Conservation (phyloP, 2,113 vertebrate species). For the Pituophis catenifer region DNA sequence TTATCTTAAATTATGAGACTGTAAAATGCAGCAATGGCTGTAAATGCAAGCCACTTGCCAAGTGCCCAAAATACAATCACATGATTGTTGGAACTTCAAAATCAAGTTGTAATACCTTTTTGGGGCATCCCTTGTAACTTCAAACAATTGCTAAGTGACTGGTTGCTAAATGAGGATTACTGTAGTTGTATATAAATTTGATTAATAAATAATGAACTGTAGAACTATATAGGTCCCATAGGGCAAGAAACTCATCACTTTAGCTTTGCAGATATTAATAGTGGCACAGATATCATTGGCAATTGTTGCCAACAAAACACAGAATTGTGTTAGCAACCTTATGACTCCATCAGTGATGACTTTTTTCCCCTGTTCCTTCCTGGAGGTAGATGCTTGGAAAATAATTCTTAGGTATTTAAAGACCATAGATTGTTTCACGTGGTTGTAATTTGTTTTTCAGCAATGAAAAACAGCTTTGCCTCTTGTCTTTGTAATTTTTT, state of each 20-base stretch:
- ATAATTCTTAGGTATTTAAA: not conserved
- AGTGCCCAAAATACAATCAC: not conserved
- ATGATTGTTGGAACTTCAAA: not conserved
- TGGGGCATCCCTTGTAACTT: not conserved
- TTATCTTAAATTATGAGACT: not conserved
- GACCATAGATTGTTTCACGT: not conserved
- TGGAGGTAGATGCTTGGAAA: not conserved
- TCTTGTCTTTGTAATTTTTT: not conserved
- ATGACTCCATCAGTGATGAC: not conserved
- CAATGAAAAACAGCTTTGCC: not conserved
- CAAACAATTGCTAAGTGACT: not conserved
- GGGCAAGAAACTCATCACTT: not conserved
- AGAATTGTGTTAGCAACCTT: not conserved
- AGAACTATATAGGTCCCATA: not conserved
- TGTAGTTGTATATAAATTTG: not conserved
- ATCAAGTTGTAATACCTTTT: not conserved
- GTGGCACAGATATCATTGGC: not conserved
- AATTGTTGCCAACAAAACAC: not conserved
- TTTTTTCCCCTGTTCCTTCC: not conserved
- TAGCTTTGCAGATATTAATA: not conserved
- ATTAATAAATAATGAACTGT: not conserved
- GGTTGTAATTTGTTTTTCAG: not conserved
- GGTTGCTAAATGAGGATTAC: not conserved
- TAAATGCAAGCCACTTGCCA: not conserved
- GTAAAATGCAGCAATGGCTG: not conserved